phyloP scores from a whole-genome alignment of 2,888 invertebrate species.

The Maniola hyperantus region DNA sequence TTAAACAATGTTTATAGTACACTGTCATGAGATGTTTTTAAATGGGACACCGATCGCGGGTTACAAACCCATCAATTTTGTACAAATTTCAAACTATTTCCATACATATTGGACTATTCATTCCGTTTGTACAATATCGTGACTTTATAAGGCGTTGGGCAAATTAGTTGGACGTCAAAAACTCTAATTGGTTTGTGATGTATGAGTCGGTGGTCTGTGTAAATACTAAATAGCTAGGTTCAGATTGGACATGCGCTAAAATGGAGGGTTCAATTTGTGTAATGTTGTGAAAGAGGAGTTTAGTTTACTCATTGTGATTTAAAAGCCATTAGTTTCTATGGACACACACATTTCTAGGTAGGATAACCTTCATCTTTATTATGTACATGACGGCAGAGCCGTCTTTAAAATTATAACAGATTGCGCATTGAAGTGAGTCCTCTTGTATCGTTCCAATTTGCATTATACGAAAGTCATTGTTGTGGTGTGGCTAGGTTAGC shows the following conservation, averaged over 20 bases:
- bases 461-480: no score
- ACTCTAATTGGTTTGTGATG: slow-evolving; percentile 32
- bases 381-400: no score
- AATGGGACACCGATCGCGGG: slow-evolving; percentile 26
- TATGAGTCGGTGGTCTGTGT: slow-evolving; percentile 24
- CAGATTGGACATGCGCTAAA: slow-evolving; percentile 27
- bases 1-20: slow-evolving; percentile 30
- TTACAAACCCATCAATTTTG: slow-evolving; percentile 28
- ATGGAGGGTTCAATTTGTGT: slow-evolving; percentile 23
- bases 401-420: no score
- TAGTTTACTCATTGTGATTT: not conserved
- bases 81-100: slow-evolving; percentile 33
- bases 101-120: slow-evolving; percentile 38
- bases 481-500: no score
- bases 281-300: not conserved
- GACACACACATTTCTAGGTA: no score
- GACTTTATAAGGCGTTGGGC: slow-evolving; percentile 31
- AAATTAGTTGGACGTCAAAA: slow-evolving; percentile 31
- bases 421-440: no score
- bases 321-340: no score
- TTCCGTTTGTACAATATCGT: slow-evolving; percentile 28
- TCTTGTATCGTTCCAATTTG: no score
- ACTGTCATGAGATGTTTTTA: slow-evolving; percentile 26
- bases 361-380: no score
- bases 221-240: slow-evolving; percentile 28